Base-by-base conservation (phyloP, 1,140 invertebrate species). In the Leptopilina boulardi region DNA sequence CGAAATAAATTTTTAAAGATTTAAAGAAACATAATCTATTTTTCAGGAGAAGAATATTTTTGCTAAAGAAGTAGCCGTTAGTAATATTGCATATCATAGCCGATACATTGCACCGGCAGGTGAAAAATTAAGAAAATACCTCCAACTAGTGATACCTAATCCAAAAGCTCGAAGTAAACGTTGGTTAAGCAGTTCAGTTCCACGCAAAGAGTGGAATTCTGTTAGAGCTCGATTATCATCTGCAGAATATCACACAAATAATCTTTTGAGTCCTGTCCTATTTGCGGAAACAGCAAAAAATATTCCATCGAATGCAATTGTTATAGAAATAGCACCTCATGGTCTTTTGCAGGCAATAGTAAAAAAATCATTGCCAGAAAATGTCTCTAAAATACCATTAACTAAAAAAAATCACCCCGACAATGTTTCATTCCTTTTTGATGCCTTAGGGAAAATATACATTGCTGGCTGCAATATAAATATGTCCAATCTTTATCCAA, bases 191-290 rank as follows among this genome's bases (percentile, higher is more conserved):
- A 94, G 95, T 0, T 97, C 96, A 1, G 93, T 97, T 51, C 93
- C 94, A 0, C 94, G 96, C 87, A 76, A 85, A 0, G 81, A 92
- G 13, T 97, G 96, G 96, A 92, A 93, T 19, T 91, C 92, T 13
- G 87, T 93, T 0, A 89, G 94, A 42, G 93, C 94, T 1, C 92
- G 93, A 76, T 85, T 92, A n/a, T 96, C 94, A 3, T 97, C 96
- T 0, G 94, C 97, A 9, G 95, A 96, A 82, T 98, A 98, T 87
- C 95, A 97, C 85, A 96, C 96, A 2, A 97, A 98, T 88, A 98
- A 98, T 88, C 89, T 98, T n/a, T 89, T 97, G 66, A 94, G 47
- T 80, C 94, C 96, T 54, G 96, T 97, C 0, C 90, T 96, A 3
- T 97, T 98, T 84, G 94, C 97, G 84, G 96, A 97, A 88, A 94